A percentile compares a stretch with the other conserved stretches of the same genome.
phyloP scores from a whole-genome alignment of 2,888 invertebrate genomes.

The Drosophila tanythrix region DNA sequence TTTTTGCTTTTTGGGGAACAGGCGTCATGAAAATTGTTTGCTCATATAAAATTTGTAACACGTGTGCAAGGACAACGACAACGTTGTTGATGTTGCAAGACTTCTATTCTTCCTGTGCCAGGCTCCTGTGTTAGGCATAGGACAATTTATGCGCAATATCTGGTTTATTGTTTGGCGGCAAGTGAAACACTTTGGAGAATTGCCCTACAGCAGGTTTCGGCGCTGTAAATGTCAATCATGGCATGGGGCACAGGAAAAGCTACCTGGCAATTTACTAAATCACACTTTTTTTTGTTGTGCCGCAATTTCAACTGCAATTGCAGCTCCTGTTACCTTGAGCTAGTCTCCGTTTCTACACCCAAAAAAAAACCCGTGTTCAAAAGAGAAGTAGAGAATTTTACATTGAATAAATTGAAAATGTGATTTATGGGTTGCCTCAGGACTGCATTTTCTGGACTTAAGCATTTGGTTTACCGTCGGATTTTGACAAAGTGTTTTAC shows the following conservation, averaged over 20 bases:
- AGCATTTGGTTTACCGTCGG: background rate
- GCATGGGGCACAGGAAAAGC: background rate
- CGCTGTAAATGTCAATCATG: conserved; percentile 53
- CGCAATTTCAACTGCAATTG: conserved; percentile 49
- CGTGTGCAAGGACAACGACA: conserved; percentile 64
- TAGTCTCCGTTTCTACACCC: conserved; percentile 34
- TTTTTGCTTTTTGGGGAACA: conserved; percentile 7
- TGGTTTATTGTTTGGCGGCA: conserved; percentile 77
- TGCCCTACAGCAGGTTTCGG: conserved; percentile 42
- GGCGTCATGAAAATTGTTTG: conserved; percentile 60
- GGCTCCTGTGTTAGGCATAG: conserved; percentile 44
- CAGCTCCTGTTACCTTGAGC: conserved; percentile 78
- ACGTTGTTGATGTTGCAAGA: conserved; percentile 17
- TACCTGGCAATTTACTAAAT: conserved; percentile 55
- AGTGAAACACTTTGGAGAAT: conserved; percentile 81
- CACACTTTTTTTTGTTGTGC: conserved; percentile 13
- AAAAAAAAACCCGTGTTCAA: background rate
- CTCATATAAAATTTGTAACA: conserved; percentile 81
- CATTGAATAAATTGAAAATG: background rate
- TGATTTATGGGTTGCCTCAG: background rate
- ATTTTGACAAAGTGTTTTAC: background rate
- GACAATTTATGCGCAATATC: conserved; percentile 74
- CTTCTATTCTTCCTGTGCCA: background rate
- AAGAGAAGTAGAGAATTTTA: background rate
- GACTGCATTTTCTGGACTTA: background rate